phyloP scores from a whole-genome alignment of 2,888 invertebrate species.

The Pristionchus japonicus region DNA sequence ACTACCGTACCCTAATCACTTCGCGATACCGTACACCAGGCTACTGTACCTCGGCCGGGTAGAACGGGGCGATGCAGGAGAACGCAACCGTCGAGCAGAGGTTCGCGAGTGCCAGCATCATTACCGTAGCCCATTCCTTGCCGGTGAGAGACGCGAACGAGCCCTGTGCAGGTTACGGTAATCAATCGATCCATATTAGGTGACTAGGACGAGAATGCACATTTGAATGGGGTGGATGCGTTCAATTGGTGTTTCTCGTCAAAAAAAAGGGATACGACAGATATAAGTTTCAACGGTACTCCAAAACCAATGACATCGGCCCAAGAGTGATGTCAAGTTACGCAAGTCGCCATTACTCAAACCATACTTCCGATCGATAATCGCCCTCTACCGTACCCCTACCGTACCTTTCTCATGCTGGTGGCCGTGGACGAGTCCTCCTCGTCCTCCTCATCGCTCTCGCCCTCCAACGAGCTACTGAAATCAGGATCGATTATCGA shows the following conservation, averaged over 20 bases:
- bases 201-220: not conserved
- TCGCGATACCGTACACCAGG: not conserved
- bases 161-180: conserved; percentile 6
- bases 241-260: not conserved
- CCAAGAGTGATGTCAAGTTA: not conserved
- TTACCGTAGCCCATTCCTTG: conserved; percentile 67
- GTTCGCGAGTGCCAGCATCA: conserved; percentile 73
- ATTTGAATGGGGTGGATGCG: not conserved
- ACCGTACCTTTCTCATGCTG: conserved; percentile 35
- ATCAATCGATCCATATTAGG: not conserved
- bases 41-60: conserved; percentile 67
- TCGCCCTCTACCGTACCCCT: not conserved
- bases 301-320: not conserved
- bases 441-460: conserved; percentile 48
- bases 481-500: not conserved
- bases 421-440: conserved; percentile 31
- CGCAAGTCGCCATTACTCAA: too few relatives aligned
- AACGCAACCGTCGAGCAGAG: conserved; percentile 74
- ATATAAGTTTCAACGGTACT: not conserved
- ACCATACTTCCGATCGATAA: too few relatives aligned
- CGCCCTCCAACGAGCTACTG: conserved; percentile 47
- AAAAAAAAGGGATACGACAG: not conserved
- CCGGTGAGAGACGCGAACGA: conserved; percentile 50
- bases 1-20: not conserved
- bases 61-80: conserved; percentile 74